phyloP scores from a whole-genome alignment of 2,797 vertebrate species.

The Lithobates pipiens region DNA sequence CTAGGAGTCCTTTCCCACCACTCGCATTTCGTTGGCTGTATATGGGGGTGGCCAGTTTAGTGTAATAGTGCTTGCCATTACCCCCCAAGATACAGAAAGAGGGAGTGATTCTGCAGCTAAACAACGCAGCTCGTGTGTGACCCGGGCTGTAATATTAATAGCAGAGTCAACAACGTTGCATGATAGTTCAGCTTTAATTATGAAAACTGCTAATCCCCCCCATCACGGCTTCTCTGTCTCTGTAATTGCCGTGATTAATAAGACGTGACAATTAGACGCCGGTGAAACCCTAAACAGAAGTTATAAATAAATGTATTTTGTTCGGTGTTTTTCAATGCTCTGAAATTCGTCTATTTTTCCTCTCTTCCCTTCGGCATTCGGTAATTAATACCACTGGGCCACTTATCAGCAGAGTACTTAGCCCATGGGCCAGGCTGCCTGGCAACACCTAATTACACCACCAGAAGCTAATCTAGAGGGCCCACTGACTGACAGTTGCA shows the following conservation, averaged over 20 bases:
- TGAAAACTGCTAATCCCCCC: no score
- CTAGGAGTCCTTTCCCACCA: no score
- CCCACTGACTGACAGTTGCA: slow-evolving; percentile 35
- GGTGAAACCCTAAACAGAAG: not conserved
- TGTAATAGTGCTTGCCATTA: no score
- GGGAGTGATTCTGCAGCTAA: no score
- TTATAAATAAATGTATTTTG: slow-evolving; percentile 14
- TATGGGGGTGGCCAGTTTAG: no score
- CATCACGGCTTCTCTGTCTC: not conserved
- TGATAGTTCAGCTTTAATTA: no score
- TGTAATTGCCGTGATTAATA: not conserved
- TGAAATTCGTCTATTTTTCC: slow-evolving; percentile 17
- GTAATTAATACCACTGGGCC: slow-evolving; percentile 57
- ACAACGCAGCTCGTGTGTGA: no score
- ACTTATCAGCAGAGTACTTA: slow-evolving; percentile 47
- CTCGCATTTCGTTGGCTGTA: no score
- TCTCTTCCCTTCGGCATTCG: slow-evolving; percentile 1
- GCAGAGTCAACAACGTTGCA: no score
- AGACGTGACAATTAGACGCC: not conserved
- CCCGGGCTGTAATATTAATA: no score
- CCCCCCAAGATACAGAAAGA: no score
- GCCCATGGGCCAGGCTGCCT: slow-evolving; percentile 51
- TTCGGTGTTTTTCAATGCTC: slow-evolving; percentile 2
- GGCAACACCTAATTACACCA: slow-evolving; percentile 48
- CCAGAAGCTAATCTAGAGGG: slow-evolving; percentile 37